Base-by-base conservation (phyloP, 2,113 vertebrate genomes). In the Pterocles gutturalis region DNA sequence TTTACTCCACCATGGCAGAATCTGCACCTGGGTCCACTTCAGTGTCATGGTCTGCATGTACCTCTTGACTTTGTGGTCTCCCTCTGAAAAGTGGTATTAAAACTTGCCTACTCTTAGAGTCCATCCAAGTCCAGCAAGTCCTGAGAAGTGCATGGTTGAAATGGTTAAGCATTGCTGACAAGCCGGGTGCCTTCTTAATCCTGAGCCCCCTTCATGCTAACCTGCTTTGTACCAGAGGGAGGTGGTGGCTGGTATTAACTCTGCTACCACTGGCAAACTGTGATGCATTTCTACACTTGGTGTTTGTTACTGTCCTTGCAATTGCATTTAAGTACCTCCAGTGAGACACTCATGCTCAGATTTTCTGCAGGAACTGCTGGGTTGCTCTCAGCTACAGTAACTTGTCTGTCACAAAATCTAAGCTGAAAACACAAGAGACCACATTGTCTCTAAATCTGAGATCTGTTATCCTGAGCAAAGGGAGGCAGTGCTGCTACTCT, bases 321-420 rank as follows among this genome's bases (percentile, higher is more conserved):
- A 33, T 26, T 0, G 0, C 17, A 2, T 71, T 83, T 13, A 75
- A 87, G 43, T 38, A 43, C 12, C 18, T 43, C 17, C 66, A 45
- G n/a, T 15, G 75, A 64, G 57, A 80, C 16, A 14, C 53, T 67
- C 41, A 1, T 1, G 8, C 58, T 77, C 34, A 36, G 51, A 48
- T 55, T 78, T 80, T 67, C 77, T 87, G 55, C 65, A 82, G 83
- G 24, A 85, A 21, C 69, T 78, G 33, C 65, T 53, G 64, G 15
- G 7, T 82, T 2, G 0, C 60, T 83, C 55, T 11, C 65, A 82
- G 49, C 65, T 54, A 28, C 17, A 4, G 34, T 45, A 48, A 82
- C 48, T 94, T 82, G 28, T n/a, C 64, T 87, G 66, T 90, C 64
- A 57, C 57, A 78, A 54, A 83, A 48, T 54, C n/a, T 28, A 70